These are phyloP conservation scores for Calephelis virginiensis DNA, from an alignment of 1,140 invertebrate genomes.

Conservation along the genomic window DNA sequence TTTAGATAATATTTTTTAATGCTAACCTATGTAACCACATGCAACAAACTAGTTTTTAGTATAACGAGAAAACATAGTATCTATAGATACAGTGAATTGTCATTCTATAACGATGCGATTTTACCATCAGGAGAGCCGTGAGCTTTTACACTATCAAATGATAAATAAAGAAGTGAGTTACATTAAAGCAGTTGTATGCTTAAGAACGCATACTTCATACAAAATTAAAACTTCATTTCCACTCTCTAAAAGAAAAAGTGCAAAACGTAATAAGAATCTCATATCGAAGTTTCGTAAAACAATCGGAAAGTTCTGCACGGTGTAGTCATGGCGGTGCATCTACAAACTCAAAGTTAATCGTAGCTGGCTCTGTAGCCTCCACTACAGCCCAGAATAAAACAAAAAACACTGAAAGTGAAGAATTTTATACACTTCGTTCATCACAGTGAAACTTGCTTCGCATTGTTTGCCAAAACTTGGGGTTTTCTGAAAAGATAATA, in stretches of 20 bases:
- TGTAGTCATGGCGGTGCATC: constrained; percentile 26
- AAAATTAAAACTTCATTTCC: neutral
- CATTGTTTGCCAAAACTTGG: neutral
- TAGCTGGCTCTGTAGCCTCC: constrained; percentile 23
- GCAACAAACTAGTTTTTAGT: too few species aligned
- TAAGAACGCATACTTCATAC: neutral
- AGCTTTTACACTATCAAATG: too few species aligned
- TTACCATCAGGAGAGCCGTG: too few species aligned
- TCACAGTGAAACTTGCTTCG: constrained; percentile 6
- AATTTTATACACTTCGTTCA: constrained; percentile 13
- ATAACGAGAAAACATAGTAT: too few species aligned
- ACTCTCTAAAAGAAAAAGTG: constrained; percentile 24
- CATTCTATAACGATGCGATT: too few species aligned
- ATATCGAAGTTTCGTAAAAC: constrained; percentile 28
- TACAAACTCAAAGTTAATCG: constrained; percentile 32
- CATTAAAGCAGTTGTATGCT: neutral
- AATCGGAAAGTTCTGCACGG: constrained; percentile 29
- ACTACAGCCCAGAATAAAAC: constrained; percentile 1
- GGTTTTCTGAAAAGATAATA: neutral
- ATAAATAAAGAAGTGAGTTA: too few species aligned
- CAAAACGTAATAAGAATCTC: constrained; percentile 28
- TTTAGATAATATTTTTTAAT: too few species aligned
- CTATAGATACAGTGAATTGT: too few species aligned
- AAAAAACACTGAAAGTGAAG: constrained; percentile 7
- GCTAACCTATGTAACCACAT: too few species aligned